A percentile compares a stretch with the other conserved stretches of the same genome.
Conservation (phyloP, 2,113 vertebrate genomes). For the Leptosomus discolor region DNA sequence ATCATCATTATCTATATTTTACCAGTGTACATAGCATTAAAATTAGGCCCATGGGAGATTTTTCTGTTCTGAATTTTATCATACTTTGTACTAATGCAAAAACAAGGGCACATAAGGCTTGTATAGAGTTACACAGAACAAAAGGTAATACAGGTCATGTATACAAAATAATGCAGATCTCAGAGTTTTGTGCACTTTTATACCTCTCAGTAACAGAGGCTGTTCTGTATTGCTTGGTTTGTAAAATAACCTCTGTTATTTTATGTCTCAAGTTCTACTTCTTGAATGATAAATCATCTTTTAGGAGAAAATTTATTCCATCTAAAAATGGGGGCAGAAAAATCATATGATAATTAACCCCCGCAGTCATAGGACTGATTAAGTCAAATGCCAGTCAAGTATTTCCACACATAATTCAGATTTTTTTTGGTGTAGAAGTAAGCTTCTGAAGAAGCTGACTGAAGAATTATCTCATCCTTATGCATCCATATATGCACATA, state of each 20-base stretch:
- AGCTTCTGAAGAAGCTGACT: not conserved
- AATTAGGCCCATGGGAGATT: not conserved
- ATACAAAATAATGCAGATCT: not conserved
- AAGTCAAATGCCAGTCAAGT: slow-evolving; percentile 23
- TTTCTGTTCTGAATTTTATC: not conserved
- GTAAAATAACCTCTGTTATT: not conserved
- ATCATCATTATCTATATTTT: not conserved
- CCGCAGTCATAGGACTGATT: slow-evolving; percentile 17
- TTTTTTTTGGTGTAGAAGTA: not conserved
- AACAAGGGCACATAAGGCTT: not conserved
- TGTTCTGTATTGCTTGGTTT: not conserved
- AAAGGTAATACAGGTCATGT: not conserved
- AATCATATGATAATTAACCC: slow-evolving; percentile 5
- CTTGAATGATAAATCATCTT: slow-evolving; percentile 1
- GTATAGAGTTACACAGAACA: not conserved
- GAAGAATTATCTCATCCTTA: not conserved
- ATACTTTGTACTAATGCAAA: not conserved
- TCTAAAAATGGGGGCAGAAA: slow-evolving; percentile 14
- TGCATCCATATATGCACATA: not conserved
- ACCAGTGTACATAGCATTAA: not conserved
- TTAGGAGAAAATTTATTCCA: not conserved
- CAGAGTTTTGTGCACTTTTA: not conserved
- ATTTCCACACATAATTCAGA: not conserved
- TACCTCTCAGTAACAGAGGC: not conserved
- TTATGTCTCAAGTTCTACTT: not conserved